Base-by-base conservation (phyloP, 2,888 invertebrate species). In the Cheiracanthium punctorium region DNA sequence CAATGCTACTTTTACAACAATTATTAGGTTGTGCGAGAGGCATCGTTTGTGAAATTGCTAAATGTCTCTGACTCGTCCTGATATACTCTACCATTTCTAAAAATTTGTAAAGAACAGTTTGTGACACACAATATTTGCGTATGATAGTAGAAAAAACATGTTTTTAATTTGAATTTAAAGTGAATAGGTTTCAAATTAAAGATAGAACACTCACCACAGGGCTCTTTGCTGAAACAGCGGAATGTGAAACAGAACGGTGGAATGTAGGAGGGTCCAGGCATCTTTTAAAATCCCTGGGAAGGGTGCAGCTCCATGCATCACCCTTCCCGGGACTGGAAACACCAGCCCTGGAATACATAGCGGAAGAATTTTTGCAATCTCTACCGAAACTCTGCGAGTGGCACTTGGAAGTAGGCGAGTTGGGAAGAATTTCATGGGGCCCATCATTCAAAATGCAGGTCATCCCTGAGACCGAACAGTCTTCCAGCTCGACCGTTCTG, bases 221-320 rank as follows among this genome's bases (percentile, higher is more conserved):
- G 69, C 32, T 70, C 30, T 77, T 17, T n/a, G 33, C 41, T 7
- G 79, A 74, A 41, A 79, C 73, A 28, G 76, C 81, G 14, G 76
- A 81, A 64, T 73, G 69, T 8, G 86, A 86, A 1, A 64, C 65
- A 33, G 80, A 86, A 52, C 80, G 37, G n/a, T 80, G 76, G 24
- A 77, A 72, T 80, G 4, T 28, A 41, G 58, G 1, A 2, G 58
- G 30, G 28, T 64, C 64, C 17, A 52, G 24, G 43, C 37, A 48
- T 48, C 58, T 76, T 17, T 48, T 52, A n/a, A 33, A 41, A 37
- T 76, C 76, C 43, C 65, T 75, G 17, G 87, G 77, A 30, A 87
- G 71, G 41, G 87, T 32, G 58, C 28, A 72, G 17, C 71, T 76
- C 64, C 73, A 81, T 76, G 69, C 74, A 8, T 84, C 73, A 52